Evolutionary conservation across 2,888 invertebrate species (phyloP), one percentile per base, ranked within the genome.

Genomic region (Epinotia demarniana): DNA sequence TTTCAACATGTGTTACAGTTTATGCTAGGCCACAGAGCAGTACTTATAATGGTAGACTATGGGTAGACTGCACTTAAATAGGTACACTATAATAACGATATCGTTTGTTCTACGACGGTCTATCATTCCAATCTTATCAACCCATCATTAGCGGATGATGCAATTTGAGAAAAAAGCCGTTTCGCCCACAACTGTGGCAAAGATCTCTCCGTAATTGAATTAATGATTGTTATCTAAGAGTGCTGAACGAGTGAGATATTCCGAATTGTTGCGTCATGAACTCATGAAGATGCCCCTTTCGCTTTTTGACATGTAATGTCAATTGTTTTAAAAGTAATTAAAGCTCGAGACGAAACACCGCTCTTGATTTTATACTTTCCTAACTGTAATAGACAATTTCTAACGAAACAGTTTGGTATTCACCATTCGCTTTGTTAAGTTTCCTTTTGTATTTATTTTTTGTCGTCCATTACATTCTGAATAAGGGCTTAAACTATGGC

Each of bases 181-280:
- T 80, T 82, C 80, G 80, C 78, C 77, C 78, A 73, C 74, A 74
- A 77, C 66, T 72, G 80, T 78, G 78, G 79, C 80, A 79, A 81
- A 77, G 79, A 75, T 72, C 79, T 81, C 77, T 70, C 69, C 78
- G 77, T 81, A 84, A 85, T 84, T 85, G 83, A 84, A 83, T 84
- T 84, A 82, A 86, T 82, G 79, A 78, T 81, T 75, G 81, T 86
- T 86, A 86, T 86, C 83, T 81, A 83, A 81, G 76, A 77, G 78
- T 80, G 79, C 68, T 80, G 79, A 82, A 82, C 84, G 78, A 84
- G 82, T 79, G 81, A 85, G 84, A 80, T 82, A 82, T 79, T 80
- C 79, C 80, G 78, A 68, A 73, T 71, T 63, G 72, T 86, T 86
- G 80, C 85, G 80, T 85, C 81, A 87, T 78, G 81, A 81, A 79